phyloP scores from a whole-genome alignment of 2,888 invertebrate species.

The Amiota minor region DNA sequence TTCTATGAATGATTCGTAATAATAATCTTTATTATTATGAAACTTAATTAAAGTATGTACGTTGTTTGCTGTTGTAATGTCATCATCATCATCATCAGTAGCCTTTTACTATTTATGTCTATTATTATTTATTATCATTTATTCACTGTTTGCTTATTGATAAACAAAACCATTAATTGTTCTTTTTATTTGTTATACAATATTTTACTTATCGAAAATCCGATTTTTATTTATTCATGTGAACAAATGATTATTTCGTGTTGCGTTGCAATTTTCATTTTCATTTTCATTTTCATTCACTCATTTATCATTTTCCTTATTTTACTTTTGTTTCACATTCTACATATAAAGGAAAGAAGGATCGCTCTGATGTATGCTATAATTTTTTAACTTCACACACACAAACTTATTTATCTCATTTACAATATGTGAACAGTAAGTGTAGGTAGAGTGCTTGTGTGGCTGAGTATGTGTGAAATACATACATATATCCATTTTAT shows the following conservation, averaged over 20 bases:
- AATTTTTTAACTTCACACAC: constrained; percentile 24
- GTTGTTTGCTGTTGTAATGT: no score
- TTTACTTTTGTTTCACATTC: background rate
- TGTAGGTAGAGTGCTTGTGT: constrained; percentile 29
- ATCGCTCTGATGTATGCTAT: constrained; percentile 54
- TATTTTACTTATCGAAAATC: background rate
- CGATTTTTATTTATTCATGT: background rate
- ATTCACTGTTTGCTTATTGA: no score
- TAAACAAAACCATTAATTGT: no score
- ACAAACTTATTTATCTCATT: background rate
- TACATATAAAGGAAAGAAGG: no score
- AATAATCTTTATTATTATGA: no score
- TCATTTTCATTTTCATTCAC: background rate
- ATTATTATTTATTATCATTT: no score
- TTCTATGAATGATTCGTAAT: background rate
- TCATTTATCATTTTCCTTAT: background rate
- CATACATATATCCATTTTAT: constrained; percentile 19
- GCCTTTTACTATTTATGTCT: no score
- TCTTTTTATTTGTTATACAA: no score
- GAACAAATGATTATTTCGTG: background rate
- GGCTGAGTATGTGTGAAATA: constrained; percentile 33
- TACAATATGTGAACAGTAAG: no score
- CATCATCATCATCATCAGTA: no score
- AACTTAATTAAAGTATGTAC: no score
- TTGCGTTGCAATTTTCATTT: background rate